Evolutionary conservation across 2,113 vertebrate genomes (phyloP).

Genomic region (Chionomys nivalis): DNA sequence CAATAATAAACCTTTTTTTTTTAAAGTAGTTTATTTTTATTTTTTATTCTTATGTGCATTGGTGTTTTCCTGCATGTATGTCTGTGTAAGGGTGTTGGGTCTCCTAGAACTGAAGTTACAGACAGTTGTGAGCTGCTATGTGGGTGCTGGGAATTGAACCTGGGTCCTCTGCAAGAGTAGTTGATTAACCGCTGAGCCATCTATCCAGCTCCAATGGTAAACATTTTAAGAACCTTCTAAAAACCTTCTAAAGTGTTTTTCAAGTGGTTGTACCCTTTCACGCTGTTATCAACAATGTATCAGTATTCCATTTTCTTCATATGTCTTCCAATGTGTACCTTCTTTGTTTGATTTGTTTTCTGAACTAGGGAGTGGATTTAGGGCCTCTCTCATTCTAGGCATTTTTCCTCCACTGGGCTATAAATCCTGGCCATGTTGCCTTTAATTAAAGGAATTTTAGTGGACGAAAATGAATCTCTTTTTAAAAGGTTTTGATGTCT

Average conservation of each 20-base stretch:
- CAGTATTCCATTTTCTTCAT: not conserved
- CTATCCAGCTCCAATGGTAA: not conserved
- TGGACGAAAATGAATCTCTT: not conserved
- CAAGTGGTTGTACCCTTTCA: not conserved
- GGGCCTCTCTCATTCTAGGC: not conserved
- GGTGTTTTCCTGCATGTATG: not conserved
- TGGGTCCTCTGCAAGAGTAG: not conserved
- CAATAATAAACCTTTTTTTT: not conserved
- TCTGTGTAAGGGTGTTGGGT: not conserved
- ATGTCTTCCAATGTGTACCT: not conserved
- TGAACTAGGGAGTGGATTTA: not conserved
- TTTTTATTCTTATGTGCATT: not conserved
- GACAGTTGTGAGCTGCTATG: not conserved
- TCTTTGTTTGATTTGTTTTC: not conserved
- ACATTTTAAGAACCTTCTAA: not conserved
- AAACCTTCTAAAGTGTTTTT: not conserved
- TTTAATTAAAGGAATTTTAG: constrained; percentile 30
- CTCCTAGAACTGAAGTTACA: not conserved
- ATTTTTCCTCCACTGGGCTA: not conserved
- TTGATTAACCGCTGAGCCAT: not conserved
- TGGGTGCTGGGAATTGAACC: not conserved
- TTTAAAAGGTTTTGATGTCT: constrained; percentile 32
- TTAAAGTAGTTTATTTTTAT: not conserved
- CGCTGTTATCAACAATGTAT: not conserved
- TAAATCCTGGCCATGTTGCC: not conserved